Conservation (phyloP, 2,113 vertebrate species). For the Chamaetylas fuelleborni region DNA sequence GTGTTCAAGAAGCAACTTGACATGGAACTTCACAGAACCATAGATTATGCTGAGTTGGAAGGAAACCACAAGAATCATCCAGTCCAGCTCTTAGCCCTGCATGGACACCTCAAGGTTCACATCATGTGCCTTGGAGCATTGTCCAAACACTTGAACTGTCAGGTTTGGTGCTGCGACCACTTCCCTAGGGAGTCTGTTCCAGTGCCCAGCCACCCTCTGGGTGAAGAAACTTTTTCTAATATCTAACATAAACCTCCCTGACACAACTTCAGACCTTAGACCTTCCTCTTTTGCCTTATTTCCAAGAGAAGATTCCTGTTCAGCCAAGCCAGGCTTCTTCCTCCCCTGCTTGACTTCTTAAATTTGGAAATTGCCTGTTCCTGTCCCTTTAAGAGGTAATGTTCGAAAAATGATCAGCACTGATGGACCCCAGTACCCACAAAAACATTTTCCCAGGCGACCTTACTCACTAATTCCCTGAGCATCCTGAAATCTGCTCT, state of each 20-base stretch:
- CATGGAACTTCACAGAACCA: not conserved
- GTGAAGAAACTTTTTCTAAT: not conserved
- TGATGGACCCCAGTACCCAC: not conserved
- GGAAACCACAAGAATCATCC: not conserved
- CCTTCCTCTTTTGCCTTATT: not conserved
- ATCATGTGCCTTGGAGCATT: accelerated
- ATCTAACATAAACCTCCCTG: not conserved
- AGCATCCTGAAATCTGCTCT: not conserved
- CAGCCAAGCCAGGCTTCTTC: not conserved
- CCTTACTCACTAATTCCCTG: not conserved
- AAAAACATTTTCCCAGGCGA: not conserved
- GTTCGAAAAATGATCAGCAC: not conserved
- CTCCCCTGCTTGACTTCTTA: not conserved
- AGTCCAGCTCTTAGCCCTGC: not conserved
- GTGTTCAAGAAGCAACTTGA: not conserved
- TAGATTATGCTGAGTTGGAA: not conserved
- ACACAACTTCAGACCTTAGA: not conserved
- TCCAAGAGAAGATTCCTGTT: not conserved
- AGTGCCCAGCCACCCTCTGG: not conserved
- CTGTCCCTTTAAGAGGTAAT: too few relatives aligned
- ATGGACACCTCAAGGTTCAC: not conserved
- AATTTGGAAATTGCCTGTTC: not conserved
- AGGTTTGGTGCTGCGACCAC: not conserved
- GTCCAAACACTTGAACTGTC: not conserved
- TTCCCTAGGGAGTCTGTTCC: not conserved